Conservation (phyloP, 2,113 vertebrate genomes). For the Cinclus mexicanus region DNA sequence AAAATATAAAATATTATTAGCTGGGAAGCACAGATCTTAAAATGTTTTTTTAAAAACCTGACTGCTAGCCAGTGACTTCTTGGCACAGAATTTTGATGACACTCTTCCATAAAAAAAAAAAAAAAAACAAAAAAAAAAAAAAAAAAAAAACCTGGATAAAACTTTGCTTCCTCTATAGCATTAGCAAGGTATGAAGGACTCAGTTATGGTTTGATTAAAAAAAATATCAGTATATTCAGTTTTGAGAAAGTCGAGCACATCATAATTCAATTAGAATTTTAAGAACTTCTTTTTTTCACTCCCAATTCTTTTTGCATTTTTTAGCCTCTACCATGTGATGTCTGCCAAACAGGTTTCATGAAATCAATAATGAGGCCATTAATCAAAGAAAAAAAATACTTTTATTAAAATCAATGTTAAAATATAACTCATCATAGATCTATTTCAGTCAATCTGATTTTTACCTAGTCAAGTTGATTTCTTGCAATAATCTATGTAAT, state of each 20-base stretch:
- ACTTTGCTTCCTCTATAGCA: neutral
- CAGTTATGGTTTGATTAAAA: neutral
- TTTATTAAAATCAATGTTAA: neutral
- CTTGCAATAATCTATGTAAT: neutral
- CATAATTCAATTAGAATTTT: neutral
- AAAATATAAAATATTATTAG: slow-evolving; percentile 11
- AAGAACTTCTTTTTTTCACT: neutral
- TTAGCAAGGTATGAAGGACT: neutral
- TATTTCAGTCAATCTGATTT: neutral
- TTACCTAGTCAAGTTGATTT: neutral
- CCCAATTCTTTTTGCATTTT: neutral
- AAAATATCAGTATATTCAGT: neutral
- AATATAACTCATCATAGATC: neutral
- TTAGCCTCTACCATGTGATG: neutral
- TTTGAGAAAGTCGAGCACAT: neutral
- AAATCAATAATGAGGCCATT: neutral
- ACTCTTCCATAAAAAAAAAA: neutral
- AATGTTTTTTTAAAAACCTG: neutral
- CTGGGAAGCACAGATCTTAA: neutral
- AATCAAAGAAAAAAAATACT: neutral
- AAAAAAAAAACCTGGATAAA: neutral
- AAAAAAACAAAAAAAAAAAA: neutral
- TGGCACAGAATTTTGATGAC: slow-evolving; percentile 3
- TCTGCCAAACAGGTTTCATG: neutral
- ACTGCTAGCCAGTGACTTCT: neutral